Evolutionary conservation across 2,797 vertebrate species (phyloP).

Genomic region (Muraenolepis orangiensis): DNA sequence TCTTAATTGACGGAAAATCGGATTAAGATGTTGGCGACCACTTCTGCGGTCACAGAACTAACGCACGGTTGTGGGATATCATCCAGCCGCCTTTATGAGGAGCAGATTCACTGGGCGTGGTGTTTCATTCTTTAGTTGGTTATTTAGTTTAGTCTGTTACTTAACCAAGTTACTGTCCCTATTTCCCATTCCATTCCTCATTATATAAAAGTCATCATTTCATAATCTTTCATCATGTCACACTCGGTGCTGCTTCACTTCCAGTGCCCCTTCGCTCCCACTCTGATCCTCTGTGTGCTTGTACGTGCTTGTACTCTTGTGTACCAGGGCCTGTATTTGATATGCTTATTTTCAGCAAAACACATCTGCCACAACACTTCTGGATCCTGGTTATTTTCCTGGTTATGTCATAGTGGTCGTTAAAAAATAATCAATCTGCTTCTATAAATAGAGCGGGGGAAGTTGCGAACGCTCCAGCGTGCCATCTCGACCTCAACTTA

Average conservation of each 20-base stretch:
- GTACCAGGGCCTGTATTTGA: neutral
- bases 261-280: neutral
- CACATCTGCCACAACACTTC: neutral
- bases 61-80: neutral
- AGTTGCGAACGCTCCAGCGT: neutral
- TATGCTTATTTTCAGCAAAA: neutral
- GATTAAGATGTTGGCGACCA: neutral
- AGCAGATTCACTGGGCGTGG: neutral
- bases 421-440: neutral
- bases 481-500: neutral
- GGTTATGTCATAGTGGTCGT: neutral
- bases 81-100: neutral
- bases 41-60: neutral
- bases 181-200: too few relatives aligned
- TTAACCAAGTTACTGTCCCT: neutral
- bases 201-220: neutral
- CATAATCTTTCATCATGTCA: neutral
- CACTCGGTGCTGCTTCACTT: neutral
- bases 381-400: neutral
- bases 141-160: neutral
- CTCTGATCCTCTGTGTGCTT: neutral
- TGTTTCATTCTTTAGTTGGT: neutral
- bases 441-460: neutral
- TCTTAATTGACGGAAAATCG: neutral
- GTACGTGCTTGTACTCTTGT: neutral